Evolutionary conservation across 2,113 vertebrate species (phyloP).

Genomic region (Psophia crepitans): DNA sequence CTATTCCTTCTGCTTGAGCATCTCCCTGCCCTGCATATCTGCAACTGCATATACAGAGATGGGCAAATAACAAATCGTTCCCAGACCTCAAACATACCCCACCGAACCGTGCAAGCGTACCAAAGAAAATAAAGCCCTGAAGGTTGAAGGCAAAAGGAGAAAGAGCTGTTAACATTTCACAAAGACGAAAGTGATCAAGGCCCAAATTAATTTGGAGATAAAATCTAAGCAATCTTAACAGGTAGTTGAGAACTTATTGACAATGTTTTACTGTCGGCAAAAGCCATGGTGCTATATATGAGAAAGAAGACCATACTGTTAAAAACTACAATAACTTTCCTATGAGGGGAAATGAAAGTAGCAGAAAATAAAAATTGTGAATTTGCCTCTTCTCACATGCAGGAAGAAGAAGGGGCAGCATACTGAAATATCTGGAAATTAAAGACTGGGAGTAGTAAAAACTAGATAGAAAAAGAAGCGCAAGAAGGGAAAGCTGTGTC

Average conservation of each 20-base stretch:
- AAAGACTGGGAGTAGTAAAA: background rate
- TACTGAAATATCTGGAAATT: background rate
- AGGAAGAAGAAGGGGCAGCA: background rate
- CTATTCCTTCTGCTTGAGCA: background rate
- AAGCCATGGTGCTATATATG: background rate
- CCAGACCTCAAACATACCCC: background rate
- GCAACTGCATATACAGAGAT: background rate
- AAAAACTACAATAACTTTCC: background rate
- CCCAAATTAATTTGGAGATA: background rate
- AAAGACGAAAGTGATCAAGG: background rate
- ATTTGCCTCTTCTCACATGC: background rate
- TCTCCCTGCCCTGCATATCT: background rate
- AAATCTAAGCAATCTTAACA: background rate
- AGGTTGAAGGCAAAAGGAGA: background rate
- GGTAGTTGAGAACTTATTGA: background rate
- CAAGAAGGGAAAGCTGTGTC: background rate
- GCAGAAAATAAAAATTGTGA: background rate
- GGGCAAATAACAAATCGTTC: background rate
- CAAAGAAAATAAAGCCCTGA: background rate
- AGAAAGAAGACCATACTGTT: background rate
- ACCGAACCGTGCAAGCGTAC: fast-evolving
- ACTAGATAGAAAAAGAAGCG: background rate
- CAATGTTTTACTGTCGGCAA: background rate
- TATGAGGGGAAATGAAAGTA: background rate
- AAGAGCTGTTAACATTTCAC: background rate